Conservation (phyloP, 2,797 vertebrate genomes). For the Syngnathus acus region DNA sequence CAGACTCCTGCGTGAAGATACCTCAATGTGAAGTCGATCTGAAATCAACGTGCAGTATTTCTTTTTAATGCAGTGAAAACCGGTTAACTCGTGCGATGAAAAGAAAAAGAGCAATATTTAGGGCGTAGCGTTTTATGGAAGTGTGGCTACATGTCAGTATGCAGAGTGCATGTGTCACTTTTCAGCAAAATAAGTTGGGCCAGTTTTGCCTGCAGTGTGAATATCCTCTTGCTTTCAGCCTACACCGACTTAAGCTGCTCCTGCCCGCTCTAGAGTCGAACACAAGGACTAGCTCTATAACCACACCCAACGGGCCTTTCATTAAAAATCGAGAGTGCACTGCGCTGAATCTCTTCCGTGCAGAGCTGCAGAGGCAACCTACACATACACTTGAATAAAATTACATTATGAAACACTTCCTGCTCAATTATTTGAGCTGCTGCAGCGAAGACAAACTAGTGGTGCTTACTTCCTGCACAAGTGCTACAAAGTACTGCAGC, state of each 20-base stretch:
- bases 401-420: slow-evolving; percentile 4
- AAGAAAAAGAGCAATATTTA: too few species aligned
- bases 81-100: neutral
- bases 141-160: neutral
- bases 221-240: too few species aligned
- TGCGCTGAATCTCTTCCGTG: neutral
- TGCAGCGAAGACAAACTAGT: neutral
- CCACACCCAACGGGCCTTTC: neutral
- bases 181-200: too few species aligned
- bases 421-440: neutral
- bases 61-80: neutral
- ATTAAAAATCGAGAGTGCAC: neutral
- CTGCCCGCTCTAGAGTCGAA: neutral
- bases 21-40: neutral
- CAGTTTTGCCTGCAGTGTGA: too few species aligned
- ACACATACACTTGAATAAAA: neutral
- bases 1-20: neutral
- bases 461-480: slow-evolving; percentile 4
- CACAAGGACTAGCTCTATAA: neutral
- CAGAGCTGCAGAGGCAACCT: neutral
- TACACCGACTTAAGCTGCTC: neutral
- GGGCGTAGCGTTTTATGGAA: neutral
- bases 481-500: slow-evolving; percentile 33
- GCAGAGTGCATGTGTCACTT: too few species aligned
- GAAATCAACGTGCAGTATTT: neutral